Evolutionary conservation across 2,113 vertebrate species (phyloP), one percentile per base, ranked within the genome.

Genomic region (Carassius auratus): DNA sequence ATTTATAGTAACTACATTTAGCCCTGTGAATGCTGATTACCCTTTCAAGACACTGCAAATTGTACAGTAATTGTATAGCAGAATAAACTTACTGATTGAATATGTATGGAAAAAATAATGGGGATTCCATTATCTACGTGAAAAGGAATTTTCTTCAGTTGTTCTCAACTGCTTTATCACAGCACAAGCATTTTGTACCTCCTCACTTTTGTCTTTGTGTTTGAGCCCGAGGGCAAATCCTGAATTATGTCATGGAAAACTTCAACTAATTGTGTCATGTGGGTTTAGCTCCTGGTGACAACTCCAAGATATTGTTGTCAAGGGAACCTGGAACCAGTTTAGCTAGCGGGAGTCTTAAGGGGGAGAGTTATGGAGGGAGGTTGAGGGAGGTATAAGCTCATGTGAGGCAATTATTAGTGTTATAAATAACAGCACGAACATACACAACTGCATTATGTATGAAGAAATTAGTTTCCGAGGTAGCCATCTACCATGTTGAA

Each of bases 231-330:
- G 88, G 86, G 87, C 87, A 86, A 87, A 90, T 91, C 88, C 87
- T 87, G 87, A 92, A 91, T 93, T 79, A 93, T 90, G 91, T 90
- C 81, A 94, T 91, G 92, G 92, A 94, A 93, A 94, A 92, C 89
- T 87, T 91, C 62, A 55, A 85, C 89, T 95, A 95, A 95, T 94
- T 95, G 93, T 87, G 89, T 90, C 90, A 5, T 91, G 89, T 88
- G 92, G 92, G 93, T 89, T 87, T 90, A 86, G 87, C 89, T 92
- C 90, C 90, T 89, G 75, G 83, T 86, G 85, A 7, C 89, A 89
- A 90, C 85, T 85, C 91, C 92, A 83, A 91, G 89, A 93, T 91
- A 90, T 89, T 92, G 88, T 88, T 91, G 92, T 93, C 93, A 91
- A 80, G 92, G 93, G 93, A 93, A 79, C 83, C 68, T 86, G 86